A percentile compares a stretch with the other conserved stretches of the same genome.
These are phyloP conservation scores for Colletes gigas DNA, from an alignment of 1,140 invertebrate species.

Conservation along the genomic window DNA sequence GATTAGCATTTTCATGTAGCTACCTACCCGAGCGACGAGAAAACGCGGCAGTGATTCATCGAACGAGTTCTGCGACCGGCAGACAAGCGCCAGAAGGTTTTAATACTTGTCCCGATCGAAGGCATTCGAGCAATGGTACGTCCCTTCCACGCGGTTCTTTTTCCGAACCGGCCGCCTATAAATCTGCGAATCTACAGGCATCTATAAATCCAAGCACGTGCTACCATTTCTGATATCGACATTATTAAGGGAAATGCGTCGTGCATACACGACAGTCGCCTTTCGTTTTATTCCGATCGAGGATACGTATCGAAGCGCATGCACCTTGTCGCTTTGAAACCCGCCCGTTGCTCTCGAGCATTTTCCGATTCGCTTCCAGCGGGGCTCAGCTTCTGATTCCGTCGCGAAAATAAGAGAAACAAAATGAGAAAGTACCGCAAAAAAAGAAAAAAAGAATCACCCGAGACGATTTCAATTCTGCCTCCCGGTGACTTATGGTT, in stretches of 20 bases:
- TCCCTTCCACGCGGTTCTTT: background rate
- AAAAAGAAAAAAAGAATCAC: background rate
- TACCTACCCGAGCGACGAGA: conserved; percentile 43
- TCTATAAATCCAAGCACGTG: conserved; percentile 31
- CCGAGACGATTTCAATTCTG: background rate
- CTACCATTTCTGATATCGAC: conserved; percentile 32
- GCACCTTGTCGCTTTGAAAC: background rate
- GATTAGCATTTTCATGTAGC: conserved; percentile 56
- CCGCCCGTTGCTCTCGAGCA: no score
- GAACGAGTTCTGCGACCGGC: conserved; percentile 45
- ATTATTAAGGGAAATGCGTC: conserved; percentile 24
- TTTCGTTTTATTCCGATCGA: background rate
- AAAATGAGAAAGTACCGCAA: no score
- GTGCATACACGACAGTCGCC: background rate
- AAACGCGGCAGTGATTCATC: conserved; percentile 57
- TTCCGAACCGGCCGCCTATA: background rate
- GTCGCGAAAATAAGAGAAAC: background rate
- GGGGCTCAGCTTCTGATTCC: background rate
- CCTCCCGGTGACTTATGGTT: background rate
- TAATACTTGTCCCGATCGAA: conserved; percentile 32
- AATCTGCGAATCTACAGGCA: background rate
- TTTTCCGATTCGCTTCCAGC: no score
- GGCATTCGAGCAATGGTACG: conserved; percentile 9
- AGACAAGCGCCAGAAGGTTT: conserved; percentile 52
- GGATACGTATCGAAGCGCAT: conserved; percentile 1